Evolutionary conservation across 2,888 invertebrate genomes (phyloP), one percentile per base, ranked within the genome.

Genomic region (Sminthurinus aureus): DNA sequence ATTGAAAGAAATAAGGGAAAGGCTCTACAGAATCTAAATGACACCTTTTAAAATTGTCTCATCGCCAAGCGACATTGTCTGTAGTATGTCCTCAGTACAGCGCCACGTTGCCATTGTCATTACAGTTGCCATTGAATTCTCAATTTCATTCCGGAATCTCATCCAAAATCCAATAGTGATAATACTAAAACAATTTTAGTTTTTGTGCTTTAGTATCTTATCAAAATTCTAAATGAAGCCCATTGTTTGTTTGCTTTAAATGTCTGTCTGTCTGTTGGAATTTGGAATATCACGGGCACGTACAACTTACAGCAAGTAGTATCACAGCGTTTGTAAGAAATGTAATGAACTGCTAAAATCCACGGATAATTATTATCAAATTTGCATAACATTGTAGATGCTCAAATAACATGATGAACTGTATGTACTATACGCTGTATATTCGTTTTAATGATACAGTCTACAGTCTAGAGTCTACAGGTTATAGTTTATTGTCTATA

Each of bases 1-100:
- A 22, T 69, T 4, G n/a, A 69, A 69, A 4, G 67, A 69, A 69
- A 69, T 69, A 69, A 69, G 67, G n/a, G n/a, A 69, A 69, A 22
- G 18, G 58, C 58, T 2, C 58, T 58, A 0, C 58, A 58, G 58
- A 58, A 58, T 58, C 58, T 18, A 58, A 58, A 58, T 18, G 58
- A 18, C 58, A 58, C 58, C 58, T 58, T 15, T 38, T 38, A 38
- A 38, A 38, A 38, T 38, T 38, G 38, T 38, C 38, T 38, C 38
- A 38, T 38, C 38, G n/a, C 38, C 1, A 38, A 38, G 38, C 38
- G 38, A 4, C 38, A 38, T 38, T 38, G 38, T 38, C 38, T 38
- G 38, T 6, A 58, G 58, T 11, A 9, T 15, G 13, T 18, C 58
- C 52, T 52, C 52, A 13, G 9, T 11, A 8, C 8, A 52, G 52